Evolutionary conservation across 2,797 vertebrate species (phyloP).

Genomic region (Micropoecilia bifurca): DNA sequence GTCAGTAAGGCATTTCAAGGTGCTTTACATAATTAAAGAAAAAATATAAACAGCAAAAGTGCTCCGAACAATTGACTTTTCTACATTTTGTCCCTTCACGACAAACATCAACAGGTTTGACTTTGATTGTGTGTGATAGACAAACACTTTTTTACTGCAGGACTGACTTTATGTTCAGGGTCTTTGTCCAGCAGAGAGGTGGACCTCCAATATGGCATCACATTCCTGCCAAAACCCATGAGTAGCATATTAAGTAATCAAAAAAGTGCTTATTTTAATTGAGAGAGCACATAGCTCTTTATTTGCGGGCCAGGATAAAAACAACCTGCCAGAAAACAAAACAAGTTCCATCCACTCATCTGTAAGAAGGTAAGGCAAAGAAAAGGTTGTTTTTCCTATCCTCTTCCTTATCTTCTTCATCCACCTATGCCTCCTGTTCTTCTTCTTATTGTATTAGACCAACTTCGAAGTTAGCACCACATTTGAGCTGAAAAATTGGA

Average conservation of each 20-base stretch:
- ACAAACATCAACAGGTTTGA: neutral
- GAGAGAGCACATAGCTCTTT: neutral
- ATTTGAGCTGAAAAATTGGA: neutral
- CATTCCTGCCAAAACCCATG: neutral
- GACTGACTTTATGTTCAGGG: neutral
- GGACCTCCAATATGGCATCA: neutral
- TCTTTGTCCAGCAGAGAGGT: neutral
- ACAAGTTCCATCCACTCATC: neutral
- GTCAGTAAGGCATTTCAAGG: too few species aligned
- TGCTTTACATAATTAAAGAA: too few species aligned
- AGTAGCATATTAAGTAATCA: neutral
- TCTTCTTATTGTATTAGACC: neutral
- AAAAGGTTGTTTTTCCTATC: neutral
- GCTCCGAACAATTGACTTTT: neutral
- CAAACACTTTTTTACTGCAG: neutral
- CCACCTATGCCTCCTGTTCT: neutral
- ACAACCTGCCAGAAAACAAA: neutral
- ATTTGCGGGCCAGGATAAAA: neutral
- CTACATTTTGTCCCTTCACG: neutral
- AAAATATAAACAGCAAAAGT: neutral
- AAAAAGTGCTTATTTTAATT: neutral
- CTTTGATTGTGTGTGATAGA: neutral
- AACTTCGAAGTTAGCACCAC: neutral
- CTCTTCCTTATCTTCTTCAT: too few species aligned
- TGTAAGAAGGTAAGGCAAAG: neutral